Base-by-base conservation (phyloP, 2,797 vertebrate species). In the Sebastes miniatus region DNA sequence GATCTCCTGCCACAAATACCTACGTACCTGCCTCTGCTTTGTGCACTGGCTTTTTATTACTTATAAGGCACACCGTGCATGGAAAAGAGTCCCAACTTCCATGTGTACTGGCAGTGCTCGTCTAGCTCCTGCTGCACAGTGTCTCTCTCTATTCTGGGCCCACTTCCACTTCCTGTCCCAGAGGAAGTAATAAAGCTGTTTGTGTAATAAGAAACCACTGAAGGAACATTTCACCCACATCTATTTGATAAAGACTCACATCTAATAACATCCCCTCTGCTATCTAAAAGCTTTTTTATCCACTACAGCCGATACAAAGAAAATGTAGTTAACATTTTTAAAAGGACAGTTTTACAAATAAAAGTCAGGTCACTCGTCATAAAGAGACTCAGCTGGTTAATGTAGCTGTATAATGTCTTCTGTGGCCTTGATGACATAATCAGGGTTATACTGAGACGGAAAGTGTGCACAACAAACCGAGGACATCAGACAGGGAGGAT, bases 151-250 rank as follows among this genome's bases (percentile, higher is more conserved):
- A 25, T 54, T 85, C 70, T 68, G 54, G 22, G 61, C 16, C 54
- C 56, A 50, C n/a, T 20, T 86, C 68, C 61, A 73, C 79, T 83
- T 93, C 88, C 91, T 71, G 77, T 84, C 75, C 76, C 85, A 88
- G 54, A 89, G 87, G 84, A 90, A 88, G 81, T 80, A 59, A 84
- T 87, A 79, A 85, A 83, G 54, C 65, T 76, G 79, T 79, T 86
- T 87, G 68, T 84, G 62, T 83, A 70, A 83, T 24, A 25, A 76
- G 43, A 78, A 81, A 39, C 43, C 32, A 14, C 34, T n/a, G 47
- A 71, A 22, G 34, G 66, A 25, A 27, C 64, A 47, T 34, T 58
- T 68, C 39, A 50, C 14, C 39, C 68, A 61, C 52, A 67, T 24
- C 24, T 57, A 47, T 6, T 72, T 24, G 39, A 79, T 52, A 12